A percentile compares a stretch with the other conserved stretches of the same genome.
These are phyloP conservation scores for Hypotaenidia philippensis DNA, from an alignment of 2,797 vertebrate species.

Conservation along the genomic window DNA sequence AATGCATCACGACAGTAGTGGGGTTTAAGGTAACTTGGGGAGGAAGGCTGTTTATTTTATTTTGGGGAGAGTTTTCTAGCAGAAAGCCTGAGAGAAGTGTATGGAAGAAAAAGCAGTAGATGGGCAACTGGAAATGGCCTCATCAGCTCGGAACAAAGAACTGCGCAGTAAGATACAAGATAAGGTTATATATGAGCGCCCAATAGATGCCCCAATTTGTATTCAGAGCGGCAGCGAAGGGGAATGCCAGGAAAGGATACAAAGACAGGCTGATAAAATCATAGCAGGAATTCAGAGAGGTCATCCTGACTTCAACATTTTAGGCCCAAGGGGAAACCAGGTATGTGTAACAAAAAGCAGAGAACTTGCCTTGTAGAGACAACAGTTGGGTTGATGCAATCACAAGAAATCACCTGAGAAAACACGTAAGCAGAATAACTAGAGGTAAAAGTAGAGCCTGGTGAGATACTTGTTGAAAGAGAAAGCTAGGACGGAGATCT, in stretches of 20 bases:
- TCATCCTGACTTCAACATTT: background rate
- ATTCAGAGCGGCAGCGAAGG: background rate
- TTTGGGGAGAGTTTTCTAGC: background rate
- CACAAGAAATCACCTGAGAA: background rate
- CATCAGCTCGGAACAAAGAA: background rate
- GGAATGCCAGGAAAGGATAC: background rate
- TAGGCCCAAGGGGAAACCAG: background rate
- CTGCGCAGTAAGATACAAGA: background rate
- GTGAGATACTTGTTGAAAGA: background rate
- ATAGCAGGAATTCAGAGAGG: background rate
- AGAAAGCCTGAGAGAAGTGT: background rate
- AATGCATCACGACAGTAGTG: background rate
- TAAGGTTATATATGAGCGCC: background rate
- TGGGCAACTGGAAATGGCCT: background rate
- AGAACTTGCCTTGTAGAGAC: background rate
- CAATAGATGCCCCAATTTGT: background rate
- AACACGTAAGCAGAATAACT: background rate
- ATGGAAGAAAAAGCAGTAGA: background rate
- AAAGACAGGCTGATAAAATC: background rate
- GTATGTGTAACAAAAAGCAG: background rate
- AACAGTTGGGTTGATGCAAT: background rate
- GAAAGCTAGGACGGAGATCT: background rate
- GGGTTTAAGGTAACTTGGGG: background rate
- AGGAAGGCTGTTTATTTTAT: background rate
- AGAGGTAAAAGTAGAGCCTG: background rate